A percentile compares a stretch with the other conserved stretches of the same genome.
Evolutionary conservation across 1,140 invertebrate genomes (phyloP).

Genomic region (Musca vetustissima): DNA sequence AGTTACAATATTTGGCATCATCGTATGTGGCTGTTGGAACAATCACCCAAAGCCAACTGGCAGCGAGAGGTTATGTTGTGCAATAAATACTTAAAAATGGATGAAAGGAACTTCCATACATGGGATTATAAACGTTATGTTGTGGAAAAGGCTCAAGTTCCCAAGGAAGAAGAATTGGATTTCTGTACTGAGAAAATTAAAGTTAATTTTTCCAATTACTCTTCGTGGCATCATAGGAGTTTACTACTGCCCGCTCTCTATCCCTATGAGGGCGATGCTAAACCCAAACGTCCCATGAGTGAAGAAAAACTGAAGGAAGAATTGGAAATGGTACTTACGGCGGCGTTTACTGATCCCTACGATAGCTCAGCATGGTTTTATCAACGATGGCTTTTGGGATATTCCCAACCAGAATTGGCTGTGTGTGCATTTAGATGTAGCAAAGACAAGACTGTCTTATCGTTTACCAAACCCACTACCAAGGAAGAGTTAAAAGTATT

Average conservation of each 20-base stretch:
- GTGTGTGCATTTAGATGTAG: constrained; percentile 55
- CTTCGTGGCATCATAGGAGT: constrained; percentile 97
- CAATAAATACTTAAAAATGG: constrained; percentile 81
- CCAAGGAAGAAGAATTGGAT: constrained; percentile 74
- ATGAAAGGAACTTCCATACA: constrained; percentile 97
- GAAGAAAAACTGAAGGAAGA: constrained; percentile 65
- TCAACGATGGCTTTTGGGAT: constrained; percentile 85
- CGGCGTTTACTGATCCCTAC: constrained; percentile 94
- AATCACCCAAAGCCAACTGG: constrained; percentile 77
- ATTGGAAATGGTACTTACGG: constrained; percentile 86
- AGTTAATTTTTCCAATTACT: constrained; percentile 97
- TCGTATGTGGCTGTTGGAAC: constrained; percentile 82
- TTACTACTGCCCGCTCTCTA: constrained; percentile 79
- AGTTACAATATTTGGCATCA: constrained; percentile 96
- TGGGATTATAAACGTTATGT: constrained; percentile 90
- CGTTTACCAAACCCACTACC: constrained; percentile 57
- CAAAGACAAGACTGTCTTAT: constrained; percentile 54
- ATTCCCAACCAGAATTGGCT: constrained; percentile 53
- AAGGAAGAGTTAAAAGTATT: background rate
- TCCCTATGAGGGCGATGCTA: constrained; percentile 57
- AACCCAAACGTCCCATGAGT: constrained; percentile 59
- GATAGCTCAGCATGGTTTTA: constrained; percentile 99
- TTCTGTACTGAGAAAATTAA: constrained; percentile 83
- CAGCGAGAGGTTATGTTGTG: constrained; percentile 81
- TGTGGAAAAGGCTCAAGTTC: constrained; percentile 65